Base-by-base conservation (phyloP, 1,140 invertebrate species). In the Drosophila pseudoananassae region DNA sequence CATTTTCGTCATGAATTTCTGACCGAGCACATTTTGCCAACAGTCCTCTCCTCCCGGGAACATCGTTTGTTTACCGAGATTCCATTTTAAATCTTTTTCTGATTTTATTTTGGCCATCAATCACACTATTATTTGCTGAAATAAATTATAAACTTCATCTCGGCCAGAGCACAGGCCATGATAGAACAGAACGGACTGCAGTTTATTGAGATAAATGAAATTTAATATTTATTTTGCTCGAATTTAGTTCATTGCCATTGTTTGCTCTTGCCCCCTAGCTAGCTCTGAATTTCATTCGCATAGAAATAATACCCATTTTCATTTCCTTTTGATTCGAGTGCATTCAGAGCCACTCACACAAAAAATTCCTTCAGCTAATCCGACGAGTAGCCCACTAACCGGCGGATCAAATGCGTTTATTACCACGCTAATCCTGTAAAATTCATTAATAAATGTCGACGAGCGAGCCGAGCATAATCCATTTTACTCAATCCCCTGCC, bases 401-500 rank as follows among this genome's bases (percentile, higher is more conserved):
- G 15, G 8, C 43, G 43, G 56, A 61, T 75, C 47, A 64, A 81
- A 78, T 74, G 74, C 82, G 78, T 85, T 85, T 78, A 82, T 87
- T 82, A 82, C 71, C 68, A 40, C 40, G 70, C 74, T 82, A 82
- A 88, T 87, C 82, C 83, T 33, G 60, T 56, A 56, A 71, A 76
- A 88, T 87, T 82, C 82, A 87, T 87, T 87, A 87, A 88, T 87
- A 87, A 85, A 85, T 82, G 82, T 85, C 82, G 74, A 54, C 78
- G 58, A 71, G 60, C 55, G 50, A 59, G 61, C 61, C 65, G 69
- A 71, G 58, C 51, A 82, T 87, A 85, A 85, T 85, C 82, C 83
- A 85, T 85, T 85, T 85, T 78, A 51, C 49, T 74, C 74, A 87
- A 66, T 47, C 33, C 25, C 6, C 40, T 23, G 43, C 43, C 29